These are phyloP conservation scores for Endotricha flammealis DNA, from an alignment of 2,888 invertebrate genomes.

Conservation along the genomic window DNA sequence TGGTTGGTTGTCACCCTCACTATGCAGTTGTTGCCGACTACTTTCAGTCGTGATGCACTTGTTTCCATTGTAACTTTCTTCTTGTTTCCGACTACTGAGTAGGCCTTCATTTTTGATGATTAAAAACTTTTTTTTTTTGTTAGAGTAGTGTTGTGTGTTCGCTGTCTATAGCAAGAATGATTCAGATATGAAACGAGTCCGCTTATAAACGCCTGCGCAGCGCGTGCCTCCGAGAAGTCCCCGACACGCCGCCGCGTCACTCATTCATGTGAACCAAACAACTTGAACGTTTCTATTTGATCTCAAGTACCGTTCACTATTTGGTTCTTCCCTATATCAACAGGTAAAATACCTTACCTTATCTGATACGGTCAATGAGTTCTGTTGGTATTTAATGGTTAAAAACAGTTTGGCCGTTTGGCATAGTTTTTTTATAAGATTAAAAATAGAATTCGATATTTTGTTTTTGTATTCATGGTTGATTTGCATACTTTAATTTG, in stretches of 20 bases:
- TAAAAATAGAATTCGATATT: too few relatives aligned
- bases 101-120: constrained; percentile 64
- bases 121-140: constrained; percentile 17
- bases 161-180: constrained; percentile 6
- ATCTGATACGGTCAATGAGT: too few relatives aligned
- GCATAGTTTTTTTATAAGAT: too few relatives aligned
- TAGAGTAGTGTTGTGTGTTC: constrained; percentile 5
- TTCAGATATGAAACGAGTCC: constrained; percentile 14
- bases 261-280: constrained; percentile 19
- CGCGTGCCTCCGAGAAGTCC: constrained; percentile 19
- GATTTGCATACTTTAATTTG: too few relatives aligned
- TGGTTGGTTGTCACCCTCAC: constrained; percentile 53
- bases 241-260: constrained; percentile 25
- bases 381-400: too few relatives aligned
- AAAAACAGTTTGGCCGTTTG: too few relatives aligned
- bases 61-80: constrained; percentile 71
- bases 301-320: constrained; percentile 6
- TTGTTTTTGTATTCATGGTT: too few relatives aligned
- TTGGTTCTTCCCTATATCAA: constrained; percentile 14
- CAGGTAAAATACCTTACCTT: constrained; percentile 10
- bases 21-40: constrained; percentile 65
- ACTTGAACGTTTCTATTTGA: constrained; percentile 6
- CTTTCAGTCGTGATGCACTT: constrained; percentile 55
- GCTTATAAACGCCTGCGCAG: constrained; percentile 6
- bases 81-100: constrained; percentile 67